Evolutionary conservation across 2,797 vertebrate species (phyloP).

Genomic region (Sparus aurata): DNA sequence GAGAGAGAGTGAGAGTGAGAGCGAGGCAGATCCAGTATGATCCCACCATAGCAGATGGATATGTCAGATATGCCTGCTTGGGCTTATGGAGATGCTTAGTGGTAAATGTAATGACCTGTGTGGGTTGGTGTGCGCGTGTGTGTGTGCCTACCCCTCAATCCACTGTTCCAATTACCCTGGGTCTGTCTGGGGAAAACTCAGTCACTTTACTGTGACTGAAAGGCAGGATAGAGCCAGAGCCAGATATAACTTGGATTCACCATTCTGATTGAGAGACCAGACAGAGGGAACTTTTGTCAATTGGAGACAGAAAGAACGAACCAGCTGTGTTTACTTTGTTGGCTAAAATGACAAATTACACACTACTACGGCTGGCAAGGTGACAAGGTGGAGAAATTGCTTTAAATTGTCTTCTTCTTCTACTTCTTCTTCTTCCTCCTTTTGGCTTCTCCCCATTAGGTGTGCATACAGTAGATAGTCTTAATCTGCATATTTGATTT

Average conservation of each 20-base stretch:
- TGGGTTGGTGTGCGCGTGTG: slow-evolving; percentile 48
- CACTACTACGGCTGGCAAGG: background rate
- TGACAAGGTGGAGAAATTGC: slow-evolving; percentile 10
- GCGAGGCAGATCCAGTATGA: slow-evolving; percentile 67
- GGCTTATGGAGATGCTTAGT: slow-evolving; percentile 80
- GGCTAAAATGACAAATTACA: slow-evolving; percentile 43
- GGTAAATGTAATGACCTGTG: slow-evolving; percentile 83
- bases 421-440: no score
- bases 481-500: no score
- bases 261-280: slow-evolving; percentile 22
- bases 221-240: slow-evolving; percentile 25
- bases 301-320: slow-evolving; percentile 10
- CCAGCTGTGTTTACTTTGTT: slow-evolving; percentile 21
- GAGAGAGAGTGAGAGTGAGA: slow-evolving; percentile 41
- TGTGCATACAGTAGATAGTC: no score
- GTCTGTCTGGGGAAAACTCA: slow-evolving; percentile 68
- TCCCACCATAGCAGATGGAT: slow-evolving; percentile 78
- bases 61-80: slow-evolving; percentile 80
- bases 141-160: slow-evolving; percentile 54
- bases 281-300: slow-evolving; percentile 5
- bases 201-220: slow-evolving; percentile 53
- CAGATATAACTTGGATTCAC: slow-evolving; percentile 46
- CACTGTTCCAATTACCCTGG: slow-evolving; percentile 70
- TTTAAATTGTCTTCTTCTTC: background rate
- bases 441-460: no score